Evolutionary conservation across 2,797 vertebrate genomes (phyloP), one percentile per base, ranked within the genome.

Genomic region (Margarornis squamiger): DNA sequence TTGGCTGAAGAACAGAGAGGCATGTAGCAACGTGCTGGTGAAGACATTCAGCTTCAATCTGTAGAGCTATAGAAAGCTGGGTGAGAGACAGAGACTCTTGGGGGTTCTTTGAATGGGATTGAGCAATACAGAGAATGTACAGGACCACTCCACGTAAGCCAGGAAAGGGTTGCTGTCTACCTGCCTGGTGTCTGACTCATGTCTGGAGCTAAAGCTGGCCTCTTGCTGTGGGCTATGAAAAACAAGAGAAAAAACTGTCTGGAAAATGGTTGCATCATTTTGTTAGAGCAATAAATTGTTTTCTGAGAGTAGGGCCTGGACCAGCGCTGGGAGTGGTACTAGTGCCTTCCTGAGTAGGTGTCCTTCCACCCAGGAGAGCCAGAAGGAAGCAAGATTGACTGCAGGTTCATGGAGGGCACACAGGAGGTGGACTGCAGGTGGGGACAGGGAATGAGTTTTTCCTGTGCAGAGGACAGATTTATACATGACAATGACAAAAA

Each of bases 21-120:
- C 41, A 36, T 1, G 0, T 6, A 77, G 52, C 12, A 78, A 41
- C 0, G 0, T 34, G 20, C 7, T 63, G 22, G 3, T 45, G 57
- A 43, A 74, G 36, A 55, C 3, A n/a, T 43, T 30, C 16, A 48
- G 36, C 15, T 73, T 45, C 46, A 57, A 5, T 6, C 38, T 76
- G 30, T 46, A 68, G 54, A 76, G 32, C 6, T 17, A 1, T 10
- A 63, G 9, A 0, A 1, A 29, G 36, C 2, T 22, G 9, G 3
- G 6, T 20, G 52, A n/a, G 41, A 68, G 16, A n/a, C 38, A 51
- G 22, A 7, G 5, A 36, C 10, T 41, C 8, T 54, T 4, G 2
- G 23, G 18, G 45, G 1, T n/a, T 1, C 22, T 77, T 57, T 20
- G 32, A 65, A 9, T 0, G 0, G 26, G 23, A 58, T 51, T 41